Evolutionary conservation across 1,140 invertebrate species (phyloP).

Genomic region (Branchinecta lynchi): DNA sequence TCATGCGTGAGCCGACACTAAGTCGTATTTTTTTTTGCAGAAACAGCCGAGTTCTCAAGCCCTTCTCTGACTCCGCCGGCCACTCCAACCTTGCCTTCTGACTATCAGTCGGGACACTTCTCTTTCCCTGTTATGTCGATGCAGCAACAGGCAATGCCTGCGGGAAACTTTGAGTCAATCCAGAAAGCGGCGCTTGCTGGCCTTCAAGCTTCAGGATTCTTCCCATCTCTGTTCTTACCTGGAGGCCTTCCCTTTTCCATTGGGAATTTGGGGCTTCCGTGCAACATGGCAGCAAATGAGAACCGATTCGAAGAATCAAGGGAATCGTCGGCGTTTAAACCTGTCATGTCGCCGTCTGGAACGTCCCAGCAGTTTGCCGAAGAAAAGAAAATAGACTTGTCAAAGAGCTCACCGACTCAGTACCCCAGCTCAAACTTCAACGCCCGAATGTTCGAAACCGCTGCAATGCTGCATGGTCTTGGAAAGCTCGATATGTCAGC

Average conservation of each 20-base stretch:
- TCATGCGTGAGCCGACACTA: too few species aligned
- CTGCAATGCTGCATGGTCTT: conserved; percentile 21
- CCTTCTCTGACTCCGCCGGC: neutral
- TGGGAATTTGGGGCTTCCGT: neutral
- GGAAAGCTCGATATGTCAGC: neutral
- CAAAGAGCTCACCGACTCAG: neutral
- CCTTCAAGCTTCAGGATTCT: neutral
- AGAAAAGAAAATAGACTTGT: neutral
- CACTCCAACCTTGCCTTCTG: neutral
- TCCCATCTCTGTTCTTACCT: neutral
- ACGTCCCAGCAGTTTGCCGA: neutral
- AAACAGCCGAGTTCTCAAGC: neutral
- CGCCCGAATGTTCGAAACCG: conserved; percentile 17
- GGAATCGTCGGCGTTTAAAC: neutral
- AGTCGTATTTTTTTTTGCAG: too few species aligned
- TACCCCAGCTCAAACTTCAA: neutral
- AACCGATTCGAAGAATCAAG: neutral
- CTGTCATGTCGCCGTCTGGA: neutral
- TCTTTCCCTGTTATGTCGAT: neutral
- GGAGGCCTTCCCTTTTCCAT: neutral
- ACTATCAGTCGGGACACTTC: neutral
- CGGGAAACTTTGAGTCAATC: neutral
- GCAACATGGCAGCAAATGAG: neutral
- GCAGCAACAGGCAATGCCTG: neutral
- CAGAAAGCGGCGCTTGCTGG: neutral